Evolutionary conservation across 2,888 invertebrate genomes (phyloP), one percentile per base, ranked within the genome.

Genomic region (Drosophila greeni): DNA sequence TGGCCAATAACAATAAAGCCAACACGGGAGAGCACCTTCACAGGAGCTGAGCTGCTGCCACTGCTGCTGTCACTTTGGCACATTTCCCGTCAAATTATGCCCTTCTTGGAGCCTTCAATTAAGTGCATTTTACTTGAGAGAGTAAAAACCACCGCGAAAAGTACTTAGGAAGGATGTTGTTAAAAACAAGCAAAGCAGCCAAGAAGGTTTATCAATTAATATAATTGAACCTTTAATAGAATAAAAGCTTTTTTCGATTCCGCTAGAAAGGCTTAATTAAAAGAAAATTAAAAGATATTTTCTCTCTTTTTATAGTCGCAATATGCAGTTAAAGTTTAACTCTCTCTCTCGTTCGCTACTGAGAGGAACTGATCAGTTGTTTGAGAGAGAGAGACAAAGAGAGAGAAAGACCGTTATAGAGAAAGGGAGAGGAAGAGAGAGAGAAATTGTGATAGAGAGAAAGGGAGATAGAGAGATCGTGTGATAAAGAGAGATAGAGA

Each of bases 1-100:
- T 54, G 59, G 82, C 82, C 82, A 79, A 79, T 79, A 79, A 79
- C 79, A 79, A 84, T 79, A 84, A 79, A 78, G 66, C 24, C 64
- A 56, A 51, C 43, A 33, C 12, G 14, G 36, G n/a, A 56, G 14
- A 34, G 43, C 34, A 48, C 47, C 47, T 39, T 24, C 2, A 23
- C 23, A 2, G 24, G 20, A 26, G 20, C 24, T 14, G 34, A 37
- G 2, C 20, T 33, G 26, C 39, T 16, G 37, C 57, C n/a, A n/a
- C 11, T 18, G 39, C 39, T 58, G 40, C 39, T 59, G 60, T 59
- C 58, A 33, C n/a, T 58, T 58, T 33, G 33, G 60, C 45, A 47
- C 29, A 47, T 47, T 47, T 47, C 45, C 45, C 45, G 45, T 47
- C 45, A 47, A 47, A 31, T 47, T 47, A 47, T 14, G 18, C 29